These are phyloP conservation scores for Bucco capensis DNA, from an alignment of 2,113 vertebrate genomes.

Conservation along the genomic window DNA sequence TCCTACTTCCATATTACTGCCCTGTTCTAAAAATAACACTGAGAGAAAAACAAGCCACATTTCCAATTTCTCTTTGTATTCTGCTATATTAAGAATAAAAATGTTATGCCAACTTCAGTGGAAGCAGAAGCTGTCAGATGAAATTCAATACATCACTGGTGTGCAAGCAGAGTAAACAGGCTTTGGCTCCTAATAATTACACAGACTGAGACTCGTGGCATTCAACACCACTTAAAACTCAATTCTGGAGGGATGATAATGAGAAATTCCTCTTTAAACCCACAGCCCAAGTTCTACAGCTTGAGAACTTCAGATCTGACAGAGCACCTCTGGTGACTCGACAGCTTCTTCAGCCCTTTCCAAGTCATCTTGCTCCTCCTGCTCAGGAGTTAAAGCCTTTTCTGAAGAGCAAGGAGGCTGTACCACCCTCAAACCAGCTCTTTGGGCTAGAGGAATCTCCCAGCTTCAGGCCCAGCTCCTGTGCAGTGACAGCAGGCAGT, in stretches of 20 bases:
- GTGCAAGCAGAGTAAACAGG: not conserved
- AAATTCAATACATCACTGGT: not conserved
- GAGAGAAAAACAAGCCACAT: not conserved
- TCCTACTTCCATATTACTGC: not conserved
- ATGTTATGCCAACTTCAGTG: not conserved
- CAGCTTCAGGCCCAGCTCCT: not conserved
- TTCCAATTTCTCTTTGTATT: not conserved
- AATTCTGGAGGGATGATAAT: not conserved
- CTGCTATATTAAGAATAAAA: not conserved
- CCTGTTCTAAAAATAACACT: not conserved
- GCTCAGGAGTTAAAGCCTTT: not conserved
- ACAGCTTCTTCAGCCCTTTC: not conserved
- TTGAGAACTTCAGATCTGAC: not conserved
- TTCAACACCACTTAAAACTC: constrained; percentile 54
- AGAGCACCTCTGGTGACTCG: not conserved
- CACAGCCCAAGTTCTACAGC: not conserved
- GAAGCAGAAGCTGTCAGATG: not conserved
- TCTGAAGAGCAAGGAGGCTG: fast-evolving
- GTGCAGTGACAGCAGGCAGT: not conserved
- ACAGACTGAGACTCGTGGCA: constrained; percentile 34
- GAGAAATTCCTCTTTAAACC: constrained; percentile 1
- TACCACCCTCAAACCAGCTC: not conserved
- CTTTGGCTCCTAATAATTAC: constrained; percentile 34
- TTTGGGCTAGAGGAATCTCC: not conserved
- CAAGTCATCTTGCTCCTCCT: not conserved